These are phyloP conservation scores for Atrichornis clamosus DNA, from an alignment of 2,113 vertebrate species.

Conservation along the genomic window DNA sequence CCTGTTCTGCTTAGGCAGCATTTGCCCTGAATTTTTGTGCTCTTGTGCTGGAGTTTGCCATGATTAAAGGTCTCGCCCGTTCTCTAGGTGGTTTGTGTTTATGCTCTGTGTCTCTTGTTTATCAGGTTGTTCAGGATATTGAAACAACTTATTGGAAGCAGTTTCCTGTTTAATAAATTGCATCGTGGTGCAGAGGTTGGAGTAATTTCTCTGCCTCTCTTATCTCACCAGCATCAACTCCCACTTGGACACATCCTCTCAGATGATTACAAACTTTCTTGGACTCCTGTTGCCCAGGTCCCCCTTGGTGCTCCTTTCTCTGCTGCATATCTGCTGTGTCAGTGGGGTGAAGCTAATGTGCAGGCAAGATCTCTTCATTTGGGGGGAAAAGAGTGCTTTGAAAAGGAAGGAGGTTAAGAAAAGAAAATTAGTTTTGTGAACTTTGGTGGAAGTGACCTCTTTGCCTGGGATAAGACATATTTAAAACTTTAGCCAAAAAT, in stretches of 20 bases:
- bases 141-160: neutral
- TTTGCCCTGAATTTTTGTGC: neutral
- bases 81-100: neutral
- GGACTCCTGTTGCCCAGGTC: neutral
- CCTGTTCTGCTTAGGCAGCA: neutral
- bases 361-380: neutral
- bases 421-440: neutral
- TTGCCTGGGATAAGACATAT: neutral
- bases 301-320: neutral
- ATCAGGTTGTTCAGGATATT: neutral
- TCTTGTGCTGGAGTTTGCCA: neutral
- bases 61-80: neutral
- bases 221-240: neutral
- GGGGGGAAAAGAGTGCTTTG: neutral
- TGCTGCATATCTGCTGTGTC: neutral
- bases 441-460: neutral
- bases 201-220: neutral
- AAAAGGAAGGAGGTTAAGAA: neutral
- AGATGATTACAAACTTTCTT: neutral
- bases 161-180: neutral
- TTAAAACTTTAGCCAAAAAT: neutral
- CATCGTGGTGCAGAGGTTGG: neutral
- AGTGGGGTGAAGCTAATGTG: neutral
- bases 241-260: neutral
- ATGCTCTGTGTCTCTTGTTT: neutral